Percentiles rank a stretch among this genome's conserved stretches.
Evolutionary conservation across 2,888 invertebrate genomes (phyloP).

Genomic region (Morpho achilles): DNA sequence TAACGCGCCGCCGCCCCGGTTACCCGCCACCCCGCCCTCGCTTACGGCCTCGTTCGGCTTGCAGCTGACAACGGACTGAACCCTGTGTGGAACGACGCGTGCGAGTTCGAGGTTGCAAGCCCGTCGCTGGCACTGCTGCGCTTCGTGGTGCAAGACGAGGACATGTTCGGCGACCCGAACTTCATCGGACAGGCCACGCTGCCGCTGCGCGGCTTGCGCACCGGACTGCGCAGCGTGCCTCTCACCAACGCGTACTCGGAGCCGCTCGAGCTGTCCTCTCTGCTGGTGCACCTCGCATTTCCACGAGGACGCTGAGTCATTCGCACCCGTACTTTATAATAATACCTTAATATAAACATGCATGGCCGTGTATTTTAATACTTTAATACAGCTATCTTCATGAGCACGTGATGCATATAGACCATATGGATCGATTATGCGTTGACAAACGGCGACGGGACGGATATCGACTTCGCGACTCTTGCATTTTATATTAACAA

Average conservation of each 20-base stretch:
- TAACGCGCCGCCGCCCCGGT: conserved; percentile 26
- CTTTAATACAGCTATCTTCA: no score
- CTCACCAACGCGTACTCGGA: conserved; percentile 95
- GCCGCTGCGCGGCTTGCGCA: conserved; percentile 89
- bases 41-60: neutral
- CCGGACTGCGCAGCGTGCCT: conserved; percentile 94
- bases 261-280: conserved; percentile 93
- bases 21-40: neutral
- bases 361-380: no score
- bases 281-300: conserved; percentile 84
- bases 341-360: no score
- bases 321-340: no score
- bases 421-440: no score
- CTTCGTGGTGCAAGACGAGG: conserved; percentile 95
- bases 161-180: conserved; percentile 97
- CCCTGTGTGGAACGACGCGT: conserved; percentile 94
- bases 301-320: conserved; percentile 17
- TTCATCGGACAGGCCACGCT: conserved; percentile 98
- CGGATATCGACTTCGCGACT: no score
- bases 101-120: conserved; percentile 89
- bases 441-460: no score
- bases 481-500: no score
- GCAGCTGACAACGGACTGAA: conserved; percentile 95
- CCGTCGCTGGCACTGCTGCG: conserved; percentile 91
- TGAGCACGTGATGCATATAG: no score